These are phyloP conservation scores for Apodemus agrarius DNA, from an alignment of 2,797 vertebrate genomes.

Conservation along the genomic window DNA sequence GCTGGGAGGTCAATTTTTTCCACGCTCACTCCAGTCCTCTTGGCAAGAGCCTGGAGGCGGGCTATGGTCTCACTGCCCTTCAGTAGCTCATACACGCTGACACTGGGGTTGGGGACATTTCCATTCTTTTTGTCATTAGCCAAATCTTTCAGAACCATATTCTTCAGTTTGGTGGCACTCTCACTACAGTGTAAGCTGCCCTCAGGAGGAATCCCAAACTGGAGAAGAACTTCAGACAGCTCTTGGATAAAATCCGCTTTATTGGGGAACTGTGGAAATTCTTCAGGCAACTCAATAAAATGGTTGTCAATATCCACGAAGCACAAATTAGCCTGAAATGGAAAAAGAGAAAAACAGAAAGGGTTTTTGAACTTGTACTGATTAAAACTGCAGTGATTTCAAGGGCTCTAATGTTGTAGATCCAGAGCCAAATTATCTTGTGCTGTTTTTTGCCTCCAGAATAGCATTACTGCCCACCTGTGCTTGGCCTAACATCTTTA, in stretches of 20 bases:
- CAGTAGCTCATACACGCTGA: conserved; percentile 94
- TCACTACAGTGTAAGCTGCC: conserved; percentile 88
- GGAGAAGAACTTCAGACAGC: conserved; percentile 94
- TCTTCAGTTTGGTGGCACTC: conserved; percentile 89
- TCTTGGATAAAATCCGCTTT: conserved; percentile 96
- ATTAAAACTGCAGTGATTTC: background rate
- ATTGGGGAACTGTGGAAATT: conserved; percentile 96
- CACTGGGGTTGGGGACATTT: conserved; percentile 92
- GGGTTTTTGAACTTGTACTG: background rate
- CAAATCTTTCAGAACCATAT: conserved; percentile 93
- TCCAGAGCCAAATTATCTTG: background rate
- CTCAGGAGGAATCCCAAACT: conserved; percentile 92
- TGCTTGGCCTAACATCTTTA: background rate
- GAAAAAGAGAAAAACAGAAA: conserved; percentile 64
- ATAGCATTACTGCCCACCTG: background rate
- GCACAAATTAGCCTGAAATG: conserved; percentile 95
- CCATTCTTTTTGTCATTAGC: conserved; percentile 97
- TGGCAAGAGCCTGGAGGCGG: conserved; percentile 92
- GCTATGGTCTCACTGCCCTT: conserved; percentile 95
- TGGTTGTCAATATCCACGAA: conserved; percentile 99
- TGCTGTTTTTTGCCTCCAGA: background rate
- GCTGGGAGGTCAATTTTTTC: conserved; percentile 89
- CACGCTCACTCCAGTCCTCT: conserved; percentile 92
- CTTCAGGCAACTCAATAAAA: conserved; percentile 95
- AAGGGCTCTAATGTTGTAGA: background rate